Evolutionary conservation across 1,140 invertebrate genomes (phyloP).

Genomic region (Trichoplusia ni): DNA sequence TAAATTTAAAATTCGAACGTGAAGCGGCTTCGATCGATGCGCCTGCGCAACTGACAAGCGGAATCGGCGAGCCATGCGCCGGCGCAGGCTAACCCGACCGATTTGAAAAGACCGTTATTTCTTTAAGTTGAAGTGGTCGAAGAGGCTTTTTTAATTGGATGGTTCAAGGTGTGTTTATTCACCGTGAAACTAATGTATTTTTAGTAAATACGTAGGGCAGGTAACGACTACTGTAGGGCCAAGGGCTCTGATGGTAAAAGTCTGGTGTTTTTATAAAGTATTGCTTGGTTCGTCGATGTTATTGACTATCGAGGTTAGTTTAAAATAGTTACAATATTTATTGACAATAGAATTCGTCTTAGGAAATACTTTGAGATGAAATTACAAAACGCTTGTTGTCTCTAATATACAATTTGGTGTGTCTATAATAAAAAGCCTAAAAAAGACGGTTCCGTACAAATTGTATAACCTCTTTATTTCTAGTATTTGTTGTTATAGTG

Average conservation of each 20-base stretch:
- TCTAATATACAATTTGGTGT: no score
- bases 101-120: constrained; percentile 42
- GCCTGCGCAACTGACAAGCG: constrained; percentile 70
- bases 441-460: no score
- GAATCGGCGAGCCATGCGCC: constrained; percentile 64
- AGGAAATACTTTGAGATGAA: no score
- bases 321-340: background rate
- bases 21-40: constrained; percentile 63
- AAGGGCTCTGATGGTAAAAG: constrained; percentile 61
- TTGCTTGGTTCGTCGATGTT: background rate
- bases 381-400: no score
- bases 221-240: constrained; percentile 69
- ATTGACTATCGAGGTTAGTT: background rate
- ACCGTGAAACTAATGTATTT: constrained; percentile 72
- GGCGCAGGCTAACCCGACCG: constrained; percentile 58
- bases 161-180: constrained; percentile 62
- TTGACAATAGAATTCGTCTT: background rate
- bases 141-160: constrained; percentile 32
- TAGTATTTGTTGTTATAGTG: no score
- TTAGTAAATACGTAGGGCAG: constrained; percentile 73
- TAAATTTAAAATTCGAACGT: constrained; percentile 37
- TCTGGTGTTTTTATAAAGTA: constrained; percentile 14
- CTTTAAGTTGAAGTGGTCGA: background rate
- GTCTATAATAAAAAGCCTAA: no score
- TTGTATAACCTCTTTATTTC: no score